Evolutionary conservation across 2,888 invertebrate species (phyloP).

Genomic region (Cephus rjabovi): DNA sequence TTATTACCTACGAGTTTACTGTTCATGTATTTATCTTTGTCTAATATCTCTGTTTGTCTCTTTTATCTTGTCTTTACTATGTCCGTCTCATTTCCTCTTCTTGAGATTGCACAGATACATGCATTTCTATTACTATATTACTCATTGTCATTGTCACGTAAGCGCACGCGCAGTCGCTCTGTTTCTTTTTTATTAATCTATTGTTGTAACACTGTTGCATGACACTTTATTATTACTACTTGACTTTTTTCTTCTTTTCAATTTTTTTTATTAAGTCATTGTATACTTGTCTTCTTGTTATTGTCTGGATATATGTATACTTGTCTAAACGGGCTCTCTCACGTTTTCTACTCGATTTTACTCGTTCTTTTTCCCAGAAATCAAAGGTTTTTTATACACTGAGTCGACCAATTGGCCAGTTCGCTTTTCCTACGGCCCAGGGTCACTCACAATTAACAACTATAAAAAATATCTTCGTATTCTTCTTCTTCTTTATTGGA

Average conservation of each 20-base stretch:
- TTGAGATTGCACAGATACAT: not conserved
- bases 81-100: not conserved
- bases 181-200: not conserved
- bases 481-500: not conserved
- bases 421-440: not conserved
- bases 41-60: not conserved
- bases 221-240: not conserved
- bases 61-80: not conserved
- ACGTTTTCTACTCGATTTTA: not conserved
- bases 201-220: not conserved
- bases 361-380: not conserved
- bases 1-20: not conserved
- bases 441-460: not conserved
- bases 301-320: not conserved
- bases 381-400: not conserved
- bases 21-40: not conserved
- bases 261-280: not conserved
- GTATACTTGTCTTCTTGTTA: not conserved
- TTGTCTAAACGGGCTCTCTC: not conserved
- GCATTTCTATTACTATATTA: not conserved
- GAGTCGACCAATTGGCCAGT: not conserved
- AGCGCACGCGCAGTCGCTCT: not conserved
- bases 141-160: not conserved
- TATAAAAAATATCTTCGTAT: not conserved
- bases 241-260: not conserved